Base-by-base conservation (phyloP, 2,797 vertebrate genomes). In the Chlorospingus semifuscus region DNA sequence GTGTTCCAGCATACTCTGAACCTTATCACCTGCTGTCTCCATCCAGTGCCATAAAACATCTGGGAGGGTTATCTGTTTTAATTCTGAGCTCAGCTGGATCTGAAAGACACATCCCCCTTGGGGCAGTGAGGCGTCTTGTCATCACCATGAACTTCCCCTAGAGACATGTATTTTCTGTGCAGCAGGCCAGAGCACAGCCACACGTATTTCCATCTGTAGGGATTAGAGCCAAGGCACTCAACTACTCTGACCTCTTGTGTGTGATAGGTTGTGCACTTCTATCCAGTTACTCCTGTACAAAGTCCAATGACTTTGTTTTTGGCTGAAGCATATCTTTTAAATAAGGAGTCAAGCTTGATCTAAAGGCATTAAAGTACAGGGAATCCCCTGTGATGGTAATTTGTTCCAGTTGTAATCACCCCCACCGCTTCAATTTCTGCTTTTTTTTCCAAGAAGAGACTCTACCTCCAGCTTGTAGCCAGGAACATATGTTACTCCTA, bases 301-400 rank as follows among this genome's bases (percentile, higher is more conserved):
- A 78, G 49, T 91, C 76, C 89, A 92, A 11, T 36, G 37, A 65
- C 63, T 89, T 80, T 64, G n/a, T 6, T 89, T 95, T 89, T 96
- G 91, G 94, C 95, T 90, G 49, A 82, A 69, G 59, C 13, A 0
- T 75, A 85, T 93, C 70, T 84, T 91, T 90, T 65, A 93, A 93
- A 93, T 76, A 72, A 95, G 66, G 80, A 91, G 42, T 52, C 14
- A 5, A 30, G 39, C 80, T 95, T 88, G 88, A 91, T 72, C 74
- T 94, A 42, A 82, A 84, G 85, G 41, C 65, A 56, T 81, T 68
- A 90, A 86, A 91, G 78, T 44, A 72, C 65, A 82, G 93, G 96
- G 96, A 96, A 95, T 94, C 72, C 93, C 94, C 57, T 61, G 83
- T 88, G 87, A 86, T 75, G n/a, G 30, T 91, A 85, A 90, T 95